phyloP scores from a whole-genome alignment of 2,888 invertebrate species.

The Clepsis dumicolana region DNA sequence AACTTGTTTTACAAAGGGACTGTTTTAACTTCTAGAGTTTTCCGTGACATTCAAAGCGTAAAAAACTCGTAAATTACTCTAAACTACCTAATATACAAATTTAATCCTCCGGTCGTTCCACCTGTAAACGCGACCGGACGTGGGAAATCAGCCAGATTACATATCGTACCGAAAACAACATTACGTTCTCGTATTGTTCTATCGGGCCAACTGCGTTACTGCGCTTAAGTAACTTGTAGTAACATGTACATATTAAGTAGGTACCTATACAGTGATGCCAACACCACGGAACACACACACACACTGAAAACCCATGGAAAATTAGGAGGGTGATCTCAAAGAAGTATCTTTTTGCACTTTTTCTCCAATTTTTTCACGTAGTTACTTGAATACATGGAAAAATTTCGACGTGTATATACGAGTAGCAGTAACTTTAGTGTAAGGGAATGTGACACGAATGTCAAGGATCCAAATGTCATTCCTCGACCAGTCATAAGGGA shows the following conservation, averaged over 20 bases:
- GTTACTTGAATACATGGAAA: too few species aligned
- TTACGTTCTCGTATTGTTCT: conserved; percentile 41
- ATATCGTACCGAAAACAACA: conserved; percentile 45
- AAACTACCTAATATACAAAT: conserved; percentile 19
- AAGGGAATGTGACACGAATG: too few species aligned
- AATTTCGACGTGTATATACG: too few species aligned
- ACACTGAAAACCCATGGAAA: too few species aligned
- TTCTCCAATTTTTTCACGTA: too few species aligned
- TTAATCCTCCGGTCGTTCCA: conserved; percentile 49
- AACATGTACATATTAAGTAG: not conserved
- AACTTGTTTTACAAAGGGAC: not conserved
- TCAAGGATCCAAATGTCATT: too few species aligned
- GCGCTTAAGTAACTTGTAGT: conserved; percentile 22
- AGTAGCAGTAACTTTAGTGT: too few species aligned
- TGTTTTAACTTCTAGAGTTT: not conserved
- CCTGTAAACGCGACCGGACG: conserved; percentile 46
- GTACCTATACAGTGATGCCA: not conserved
- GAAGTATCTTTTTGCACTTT: too few species aligned
- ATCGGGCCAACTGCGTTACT: conserved; percentile 14
- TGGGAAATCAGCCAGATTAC: conserved; percentile 47
- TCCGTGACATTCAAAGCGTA: not conserved
- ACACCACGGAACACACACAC: too few species aligned
- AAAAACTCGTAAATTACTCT: conserved; percentile 19
- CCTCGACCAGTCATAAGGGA: too few species aligned
- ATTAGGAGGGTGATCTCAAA: too few species aligned